These are phyloP conservation scores for Coelogynopora nodosa DNA, from an alignment of 2,888 invertebrate species.

Conservation along the genomic window DNA sequence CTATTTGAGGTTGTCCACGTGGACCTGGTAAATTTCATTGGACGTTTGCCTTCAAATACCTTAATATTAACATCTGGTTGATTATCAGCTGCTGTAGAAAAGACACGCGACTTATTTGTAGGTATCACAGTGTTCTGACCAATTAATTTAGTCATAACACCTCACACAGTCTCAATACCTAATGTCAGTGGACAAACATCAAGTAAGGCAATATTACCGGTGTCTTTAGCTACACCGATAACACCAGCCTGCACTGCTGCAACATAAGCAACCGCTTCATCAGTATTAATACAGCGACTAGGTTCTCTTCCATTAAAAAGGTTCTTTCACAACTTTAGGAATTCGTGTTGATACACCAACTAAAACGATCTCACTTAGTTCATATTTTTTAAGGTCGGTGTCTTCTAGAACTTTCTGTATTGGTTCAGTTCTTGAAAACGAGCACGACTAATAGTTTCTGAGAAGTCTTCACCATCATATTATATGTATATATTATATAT, in stretches of 20 bases:
- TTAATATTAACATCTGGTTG: conserved; percentile 98
- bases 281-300: conserved; percentile 93
- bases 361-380: conserved; percentile 95
- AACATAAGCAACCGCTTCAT: conserved; percentile 96
- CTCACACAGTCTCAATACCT: conserved; percentile 99
- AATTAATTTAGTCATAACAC: conserved; percentile 98
- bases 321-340: conserved; percentile 77
- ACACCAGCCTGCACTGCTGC: conserved; percentile 98
- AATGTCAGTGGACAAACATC: conserved; percentile 97
- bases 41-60: conserved; percentile 91
- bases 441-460: conserved; percentile 91
- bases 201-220: conserved; percentile 84
- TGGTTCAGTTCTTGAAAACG: conserved; percentile 97
- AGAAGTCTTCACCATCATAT: conserved; percentile 97
- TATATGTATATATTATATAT: no score
- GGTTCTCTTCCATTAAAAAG: conserved; percentile 96
- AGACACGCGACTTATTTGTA: conserved; percentile 97
- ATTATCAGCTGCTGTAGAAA: conserved; percentile 97
- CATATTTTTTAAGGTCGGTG: conserved; percentile 96
- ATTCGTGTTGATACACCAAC: conserved; percentile 99
- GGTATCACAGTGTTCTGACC: conserved; percentile 96
- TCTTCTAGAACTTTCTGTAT: conserved; percentile 84
- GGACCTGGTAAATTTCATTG: conserved; percentile 89
- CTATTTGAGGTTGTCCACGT: conserved; percentile 63
- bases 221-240: conserved; percentile 91